Conservation (phyloP, 2,113 vertebrate genomes). For the Paradoxurus hermaphroditus region DNA sequence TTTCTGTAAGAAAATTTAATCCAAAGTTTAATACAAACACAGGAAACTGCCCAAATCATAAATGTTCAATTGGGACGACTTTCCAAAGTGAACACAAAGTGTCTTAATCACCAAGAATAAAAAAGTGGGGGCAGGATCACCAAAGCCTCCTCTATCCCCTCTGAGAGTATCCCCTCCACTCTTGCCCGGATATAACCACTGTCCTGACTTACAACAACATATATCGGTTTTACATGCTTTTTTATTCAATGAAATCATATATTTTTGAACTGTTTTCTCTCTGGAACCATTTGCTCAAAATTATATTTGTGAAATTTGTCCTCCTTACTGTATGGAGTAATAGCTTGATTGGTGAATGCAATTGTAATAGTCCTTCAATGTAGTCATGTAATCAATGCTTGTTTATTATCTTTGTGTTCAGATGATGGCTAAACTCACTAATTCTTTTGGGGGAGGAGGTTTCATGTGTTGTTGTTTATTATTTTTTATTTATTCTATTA, state of each 20-base stretch:
- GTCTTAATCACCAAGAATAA: neutral
- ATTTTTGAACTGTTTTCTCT: neutral
- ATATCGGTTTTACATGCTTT: neutral
- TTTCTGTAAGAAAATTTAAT: neutral
- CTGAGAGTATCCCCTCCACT: accelerated
- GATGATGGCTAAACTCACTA: neutral
- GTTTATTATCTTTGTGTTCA: neutral
- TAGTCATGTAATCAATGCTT: neutral
- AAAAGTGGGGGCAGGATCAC: neutral
- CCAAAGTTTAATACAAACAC: neutral
- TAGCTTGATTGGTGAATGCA: neutral
- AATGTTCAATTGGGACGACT: neutral
- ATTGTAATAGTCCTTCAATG: neutral
- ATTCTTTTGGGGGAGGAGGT: too few relatives aligned
- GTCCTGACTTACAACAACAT: neutral
- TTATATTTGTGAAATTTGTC: neutral
- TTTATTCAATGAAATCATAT: neutral
- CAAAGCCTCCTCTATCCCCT: neutral
- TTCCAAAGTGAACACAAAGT: neutral
- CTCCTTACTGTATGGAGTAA: neutral
- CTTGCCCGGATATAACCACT: neutral
- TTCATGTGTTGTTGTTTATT: too few relatives aligned
- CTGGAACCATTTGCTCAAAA: neutral
- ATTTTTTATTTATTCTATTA: too few relatives aligned
- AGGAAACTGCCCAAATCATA: neutral